Conservation (phyloP, 2,113 vertebrate species). For the Myrmecobius fasciatus region DNA sequence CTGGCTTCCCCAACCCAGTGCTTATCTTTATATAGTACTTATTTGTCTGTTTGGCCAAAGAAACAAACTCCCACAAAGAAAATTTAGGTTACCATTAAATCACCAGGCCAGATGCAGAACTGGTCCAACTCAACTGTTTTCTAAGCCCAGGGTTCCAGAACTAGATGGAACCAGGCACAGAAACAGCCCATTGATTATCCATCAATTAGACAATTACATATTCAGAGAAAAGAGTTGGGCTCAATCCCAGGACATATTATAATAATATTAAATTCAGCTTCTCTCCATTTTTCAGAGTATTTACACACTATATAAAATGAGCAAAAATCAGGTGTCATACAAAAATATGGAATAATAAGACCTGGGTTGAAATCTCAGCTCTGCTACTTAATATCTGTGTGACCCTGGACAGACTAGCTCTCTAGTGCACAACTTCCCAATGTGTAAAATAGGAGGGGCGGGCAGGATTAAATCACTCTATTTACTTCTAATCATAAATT, state of each 20-base stretch:
- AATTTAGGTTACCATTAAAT: not conserved
- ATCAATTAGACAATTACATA: not conserved
- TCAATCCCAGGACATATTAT: not conserved
- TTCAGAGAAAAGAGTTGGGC: not conserved
- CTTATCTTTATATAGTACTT: not conserved
- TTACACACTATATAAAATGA: not conserved
- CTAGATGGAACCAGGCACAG: not conserved
- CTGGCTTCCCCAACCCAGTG: not conserved
- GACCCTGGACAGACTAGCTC: not conserved
- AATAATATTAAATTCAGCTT: not conserved
- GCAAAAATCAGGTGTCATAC: not conserved
- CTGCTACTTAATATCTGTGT: not conserved
- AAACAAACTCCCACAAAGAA: constrained; percentile 15
- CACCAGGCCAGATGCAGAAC: not conserved
- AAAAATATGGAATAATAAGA: not conserved
- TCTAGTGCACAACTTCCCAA: constrained; percentile 13
- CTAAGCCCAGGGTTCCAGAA: not conserved
- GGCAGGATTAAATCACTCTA: not conserved
- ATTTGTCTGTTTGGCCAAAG: constrained; percentile 21
- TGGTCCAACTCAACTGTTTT: not conserved
- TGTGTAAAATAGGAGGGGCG: not conserved
- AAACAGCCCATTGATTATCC: not conserved
- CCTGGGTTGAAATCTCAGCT: not conserved
- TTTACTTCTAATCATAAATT: not conserved
- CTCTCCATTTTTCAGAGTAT: not conserved